Base-by-base conservation (phyloP, 2,113 vertebrate species). In the Nanorana parkeri region DNA sequence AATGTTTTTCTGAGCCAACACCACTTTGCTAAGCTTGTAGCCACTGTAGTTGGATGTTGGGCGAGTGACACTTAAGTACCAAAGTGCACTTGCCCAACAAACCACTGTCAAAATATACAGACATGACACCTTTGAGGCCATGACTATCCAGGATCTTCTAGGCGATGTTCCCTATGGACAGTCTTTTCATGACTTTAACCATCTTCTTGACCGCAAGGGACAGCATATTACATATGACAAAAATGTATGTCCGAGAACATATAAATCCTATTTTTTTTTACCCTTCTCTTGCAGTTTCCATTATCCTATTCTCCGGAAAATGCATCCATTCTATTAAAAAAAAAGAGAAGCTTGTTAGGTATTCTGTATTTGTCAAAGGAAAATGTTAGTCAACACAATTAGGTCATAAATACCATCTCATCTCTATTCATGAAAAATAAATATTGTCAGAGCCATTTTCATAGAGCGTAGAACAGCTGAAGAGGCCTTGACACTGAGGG, bases 81-180 rank as follows among this genome's bases (percentile, higher is more conserved):
- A 99, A 73, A 99, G 95, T 86, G 96, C 97, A 0, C 98, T 97
- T 78, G 97, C 98, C 97, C 97, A 99, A 85, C 98, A 98, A 87
- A 99, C 95, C 64, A 99, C 97, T 24, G 98, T 99, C 94, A 99
- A 87, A 85, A 99, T 86, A 23, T 99, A 99, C 11, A 99, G 93
- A 86, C 98, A 99, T 75, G 98, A 99, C 80, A 98, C 97, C 88
- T 98, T 99, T 75, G 97, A 99, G 94, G 98, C 95, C 98, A 99
- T 99, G 92, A 92, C 96, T 93, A 88, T 89, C 88, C 88, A 90
- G 90, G 5, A 47, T 93, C 86, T 90, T 93, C 90, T 93, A 94
- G 88, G 90, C 85, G 84, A 80, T 82, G 80, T 86, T 86, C 5
- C 84, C 89, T 93, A 92, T 86, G 91, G 90, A 87, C 85, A 87